phyloP scores from a whole-genome alignment of 2,113 vertebrate species.

The Clinocottus analis region DNA sequence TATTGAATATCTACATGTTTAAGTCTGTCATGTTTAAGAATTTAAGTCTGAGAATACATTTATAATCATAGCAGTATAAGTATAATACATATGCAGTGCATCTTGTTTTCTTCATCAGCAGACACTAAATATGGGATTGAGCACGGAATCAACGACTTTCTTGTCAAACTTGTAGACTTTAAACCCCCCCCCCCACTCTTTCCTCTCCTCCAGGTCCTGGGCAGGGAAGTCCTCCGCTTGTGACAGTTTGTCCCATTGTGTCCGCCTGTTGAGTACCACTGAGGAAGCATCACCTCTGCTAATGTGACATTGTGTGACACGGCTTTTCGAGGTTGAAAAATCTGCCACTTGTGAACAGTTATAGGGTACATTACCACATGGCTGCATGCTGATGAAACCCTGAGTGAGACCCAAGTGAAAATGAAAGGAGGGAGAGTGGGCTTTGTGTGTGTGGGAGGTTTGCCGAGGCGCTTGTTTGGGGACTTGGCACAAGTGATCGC shows the following conservation, averaged over 20 bases:
- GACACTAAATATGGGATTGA: neutral
- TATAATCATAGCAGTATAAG: too few species aligned
- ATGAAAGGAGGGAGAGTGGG: constrained; percentile 11
- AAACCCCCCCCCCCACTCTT: too few species aligned
- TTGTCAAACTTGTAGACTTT: too few species aligned
- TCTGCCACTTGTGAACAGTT: constrained; percentile 57
- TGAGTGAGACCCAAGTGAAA: constrained; percentile 16
- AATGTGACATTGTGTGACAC: constrained; percentile 57
- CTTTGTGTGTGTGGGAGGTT: constrained; percentile 22
- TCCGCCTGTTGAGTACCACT: constrained; percentile 53
- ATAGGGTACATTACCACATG: constrained; percentile 28
- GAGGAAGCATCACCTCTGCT: constrained; percentile 64
- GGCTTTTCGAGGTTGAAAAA: constrained; percentile 41
- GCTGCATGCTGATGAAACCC: constrained; percentile 15
- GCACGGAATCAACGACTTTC: too few species aligned
- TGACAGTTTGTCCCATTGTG: constrained; percentile 71
- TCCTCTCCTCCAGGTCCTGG: constrained; percentile 39
- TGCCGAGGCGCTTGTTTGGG: constrained; percentile 42
- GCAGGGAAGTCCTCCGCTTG: constrained; percentile 46
- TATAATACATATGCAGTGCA: neutral
- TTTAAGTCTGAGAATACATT: neutral
- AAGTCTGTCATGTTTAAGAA: too few species aligned
- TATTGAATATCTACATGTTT: too few species aligned
- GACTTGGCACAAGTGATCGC: constrained; percentile 53
- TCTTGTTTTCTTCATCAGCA: neutral